Conservation (phyloP, 1,140 invertebrate species). For the Pollicipes pollicipes region DNA sequence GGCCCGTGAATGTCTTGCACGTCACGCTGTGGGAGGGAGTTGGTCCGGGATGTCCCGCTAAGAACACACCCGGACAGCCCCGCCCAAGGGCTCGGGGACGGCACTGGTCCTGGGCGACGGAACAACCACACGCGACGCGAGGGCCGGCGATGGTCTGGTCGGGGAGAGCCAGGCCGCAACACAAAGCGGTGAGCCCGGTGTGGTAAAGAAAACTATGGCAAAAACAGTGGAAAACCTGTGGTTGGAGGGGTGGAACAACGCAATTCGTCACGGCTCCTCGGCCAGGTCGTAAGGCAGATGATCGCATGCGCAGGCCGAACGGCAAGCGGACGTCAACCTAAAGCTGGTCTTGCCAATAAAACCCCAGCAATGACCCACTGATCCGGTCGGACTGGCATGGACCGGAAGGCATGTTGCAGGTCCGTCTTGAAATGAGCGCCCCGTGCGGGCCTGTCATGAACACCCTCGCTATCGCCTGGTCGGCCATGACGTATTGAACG, state of each 20-base stretch:
- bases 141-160: not conserved
- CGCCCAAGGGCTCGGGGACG: not conserved
- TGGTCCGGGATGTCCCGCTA: not conserved
- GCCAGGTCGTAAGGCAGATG: not conserved
- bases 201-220: not conserved
- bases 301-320: not conserved
- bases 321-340: not conserved
- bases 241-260: not conserved
- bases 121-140: not conserved
- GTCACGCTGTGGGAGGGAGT: not conserved
- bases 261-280: not conserved
- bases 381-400: not conserved
- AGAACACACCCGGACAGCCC: not conserved
- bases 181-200: not conserved
- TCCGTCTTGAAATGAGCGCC: not conserved
- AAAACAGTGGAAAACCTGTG: not conserved
- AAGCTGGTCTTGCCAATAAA: not conserved
- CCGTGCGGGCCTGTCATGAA: not conserved
- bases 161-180: not conserved
- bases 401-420: not conserved
- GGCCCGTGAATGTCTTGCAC: not conserved
- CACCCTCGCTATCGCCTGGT: not conserved
- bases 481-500: not conserved
- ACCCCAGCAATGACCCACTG: not conserved
- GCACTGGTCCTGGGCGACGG: not conserved